Evolutionary conservation across 2,113 vertebrate species (phyloP).

Genomic region (Pollimyrus isidori): DNA sequence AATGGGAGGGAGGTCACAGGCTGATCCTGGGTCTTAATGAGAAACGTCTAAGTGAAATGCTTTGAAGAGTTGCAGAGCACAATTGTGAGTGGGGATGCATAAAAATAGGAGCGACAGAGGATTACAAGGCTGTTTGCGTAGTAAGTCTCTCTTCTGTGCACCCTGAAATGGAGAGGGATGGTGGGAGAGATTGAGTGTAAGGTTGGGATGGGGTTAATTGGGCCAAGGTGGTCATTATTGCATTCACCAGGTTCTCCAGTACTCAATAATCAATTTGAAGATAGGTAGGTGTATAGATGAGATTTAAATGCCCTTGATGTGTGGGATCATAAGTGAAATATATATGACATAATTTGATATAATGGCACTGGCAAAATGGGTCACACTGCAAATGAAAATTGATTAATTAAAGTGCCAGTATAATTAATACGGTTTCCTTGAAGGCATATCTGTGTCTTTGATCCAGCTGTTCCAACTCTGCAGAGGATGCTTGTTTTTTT

Average conservation of each 20-base stretch:
- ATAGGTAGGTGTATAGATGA: neutral
- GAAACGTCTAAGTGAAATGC: neutral
- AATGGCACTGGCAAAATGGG: neutral
- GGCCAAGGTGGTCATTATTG: neutral
- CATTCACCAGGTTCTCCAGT: neutral
- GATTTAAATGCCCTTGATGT: neutral
- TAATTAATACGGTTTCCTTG: neutral
- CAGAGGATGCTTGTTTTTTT: neutral
- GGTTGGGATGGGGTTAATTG: neutral
- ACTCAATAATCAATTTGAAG: neutral
- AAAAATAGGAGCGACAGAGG: neutral
- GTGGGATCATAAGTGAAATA: neutral
- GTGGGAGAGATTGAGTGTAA: neutral
- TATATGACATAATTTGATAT: neutral
- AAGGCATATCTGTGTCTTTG: neutral
- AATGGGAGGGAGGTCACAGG: neutral
- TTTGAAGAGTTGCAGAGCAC: neutral
- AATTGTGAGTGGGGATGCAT: neutral
- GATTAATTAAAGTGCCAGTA: neutral
- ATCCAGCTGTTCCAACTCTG: neutral
- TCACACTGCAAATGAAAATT: neutral
- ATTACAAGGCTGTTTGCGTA: neutral
- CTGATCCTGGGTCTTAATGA: neutral
- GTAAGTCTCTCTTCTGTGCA: neutral
- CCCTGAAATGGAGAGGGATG: neutral